Evolutionary conservation across 2,797 vertebrate genomes (phyloP).

Genomic region (Danio tinwini): DNA sequence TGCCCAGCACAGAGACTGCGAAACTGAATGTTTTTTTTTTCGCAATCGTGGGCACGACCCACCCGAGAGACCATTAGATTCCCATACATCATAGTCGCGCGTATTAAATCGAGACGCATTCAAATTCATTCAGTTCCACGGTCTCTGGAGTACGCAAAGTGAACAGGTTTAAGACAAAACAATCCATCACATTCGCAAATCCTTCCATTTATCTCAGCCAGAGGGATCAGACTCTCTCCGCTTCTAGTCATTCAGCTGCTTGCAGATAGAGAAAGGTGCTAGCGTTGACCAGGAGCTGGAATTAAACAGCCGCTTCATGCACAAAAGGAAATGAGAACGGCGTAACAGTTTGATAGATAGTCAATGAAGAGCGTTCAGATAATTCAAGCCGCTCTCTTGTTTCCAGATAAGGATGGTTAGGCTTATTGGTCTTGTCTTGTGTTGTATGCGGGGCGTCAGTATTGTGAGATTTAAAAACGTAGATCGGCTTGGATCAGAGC

Average conservation of each 20-base stretch:
- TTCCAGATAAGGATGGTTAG: constrained; percentile 33
- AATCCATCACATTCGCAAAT: constrained; percentile 69
- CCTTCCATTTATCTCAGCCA: constrained; percentile 63
- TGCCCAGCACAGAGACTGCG: constrained; percentile 4
- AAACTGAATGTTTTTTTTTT: constrained; percentile 37
- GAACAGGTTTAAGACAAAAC: constrained; percentile 54
- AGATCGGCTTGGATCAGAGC: constrained; percentile 36
- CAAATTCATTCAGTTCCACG: constrained; percentile 39
- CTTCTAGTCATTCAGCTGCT: constrained; percentile 54
- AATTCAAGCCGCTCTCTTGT: neutral
- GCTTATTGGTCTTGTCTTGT: constrained; percentile 13
- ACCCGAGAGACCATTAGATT: constrained; percentile 44
- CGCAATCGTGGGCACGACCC: constrained; percentile 38
- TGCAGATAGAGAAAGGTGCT: constrained; percentile 63
- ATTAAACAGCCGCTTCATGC: constrained; percentile 56
- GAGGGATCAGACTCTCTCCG: constrained; percentile 57
- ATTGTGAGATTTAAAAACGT: constrained; percentile 33
- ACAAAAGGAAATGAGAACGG: constrained; percentile 60
- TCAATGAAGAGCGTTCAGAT: constrained; percentile 21
- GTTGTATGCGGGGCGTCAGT: constrained; percentile 7
- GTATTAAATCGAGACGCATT: constrained; percentile 59
- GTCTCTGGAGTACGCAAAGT: constrained; percentile 55
- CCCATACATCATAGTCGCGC: constrained; percentile 51
- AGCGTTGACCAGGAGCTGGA: constrained; percentile 9
- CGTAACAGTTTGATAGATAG: constrained; percentile 34